Conservation (phyloP, 2,797 vertebrate genomes). For the Merluccius polli region DNA sequence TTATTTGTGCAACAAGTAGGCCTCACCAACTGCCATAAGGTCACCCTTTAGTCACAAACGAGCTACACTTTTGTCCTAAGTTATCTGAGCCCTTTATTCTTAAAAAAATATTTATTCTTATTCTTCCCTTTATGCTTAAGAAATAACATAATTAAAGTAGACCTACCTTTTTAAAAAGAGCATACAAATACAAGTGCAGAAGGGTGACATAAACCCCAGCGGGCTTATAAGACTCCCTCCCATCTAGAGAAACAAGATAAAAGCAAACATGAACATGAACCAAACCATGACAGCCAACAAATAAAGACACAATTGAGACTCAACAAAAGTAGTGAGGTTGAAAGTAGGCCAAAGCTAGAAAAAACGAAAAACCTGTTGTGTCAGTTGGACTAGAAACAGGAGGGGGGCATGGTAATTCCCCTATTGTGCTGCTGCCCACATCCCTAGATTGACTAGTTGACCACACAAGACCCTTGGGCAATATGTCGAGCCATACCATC, state of each 20-base stretch:
- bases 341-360: neutral
- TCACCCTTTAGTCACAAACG: slow-evolving; percentile 10
- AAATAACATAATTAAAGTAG: neutral
- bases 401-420: neutral
- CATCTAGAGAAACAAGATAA: too few relatives aligned
- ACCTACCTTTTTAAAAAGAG: neutral
- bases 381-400: neutral
- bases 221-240: too few relatives aligned
- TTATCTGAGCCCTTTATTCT: neutral
- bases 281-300: neutral
- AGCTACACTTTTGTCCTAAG: neutral
- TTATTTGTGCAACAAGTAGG: slow-evolving; percentile 70
- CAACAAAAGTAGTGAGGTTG: neutral
- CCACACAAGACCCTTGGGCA: neutral
- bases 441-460: neutral
- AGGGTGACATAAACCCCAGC: too few relatives aligned
- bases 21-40: neutral
- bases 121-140: neutral
- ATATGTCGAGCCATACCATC: neutral
- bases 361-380: neutral
- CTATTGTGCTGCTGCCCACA: neutral
- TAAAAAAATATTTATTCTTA: too few relatives aligned
- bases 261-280: neutral
- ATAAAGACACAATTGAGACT: neutral
- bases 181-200: too few relatives aligned